phyloP scores from a whole-genome alignment of 1,140 invertebrate genomes.

The Hycleus cichorii region DNA sequence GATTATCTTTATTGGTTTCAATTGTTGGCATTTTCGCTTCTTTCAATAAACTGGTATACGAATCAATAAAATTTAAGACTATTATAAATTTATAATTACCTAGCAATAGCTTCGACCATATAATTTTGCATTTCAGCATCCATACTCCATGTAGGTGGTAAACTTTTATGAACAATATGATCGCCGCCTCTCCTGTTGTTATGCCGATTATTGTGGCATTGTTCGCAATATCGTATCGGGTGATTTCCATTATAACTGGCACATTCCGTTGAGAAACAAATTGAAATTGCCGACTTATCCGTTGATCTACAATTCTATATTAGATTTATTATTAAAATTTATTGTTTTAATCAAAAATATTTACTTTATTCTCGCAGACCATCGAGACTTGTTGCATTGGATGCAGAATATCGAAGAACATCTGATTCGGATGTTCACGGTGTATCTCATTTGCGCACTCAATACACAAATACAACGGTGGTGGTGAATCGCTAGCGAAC shows the following conservation, averaged over 20 bases:
- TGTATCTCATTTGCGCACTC: constrained; percentile 92
- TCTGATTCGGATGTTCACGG: constrained; percentile 72
- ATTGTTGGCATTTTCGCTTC: constrained; percentile 69
- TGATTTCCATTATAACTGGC: constrained; percentile 92
- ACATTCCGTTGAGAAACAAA: constrained; percentile 96
- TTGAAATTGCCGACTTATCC: constrained; percentile 90
- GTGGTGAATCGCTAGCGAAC: constrained; percentile 77
- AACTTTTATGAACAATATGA: constrained; percentile 82
- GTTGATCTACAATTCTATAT: constrained; percentile 82
- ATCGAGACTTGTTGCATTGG: constrained; percentile 92
- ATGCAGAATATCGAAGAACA: constrained; percentile 86
- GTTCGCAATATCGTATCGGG: constrained; percentile 88
- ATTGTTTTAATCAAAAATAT: neutral
- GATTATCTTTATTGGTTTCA: constrained; percentile 41
- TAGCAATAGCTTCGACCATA: constrained; percentile 94
- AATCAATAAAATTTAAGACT: too few species aligned
- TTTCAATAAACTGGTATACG: constrained; percentile 54
- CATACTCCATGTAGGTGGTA: constrained; percentile 81
- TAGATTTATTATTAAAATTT: neutral
- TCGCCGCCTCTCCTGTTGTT: constrained; percentile 76
- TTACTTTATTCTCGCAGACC: constrained; percentile 94
- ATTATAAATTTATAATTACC: constrained; percentile 44
- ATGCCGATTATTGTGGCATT: constrained; percentile 84
- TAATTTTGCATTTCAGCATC: constrained; percentile 86
- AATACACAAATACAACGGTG: constrained; percentile 92